Conservation (phyloP, 2,797 vertebrate genomes). For the Cyprinella venusta region DNA sequence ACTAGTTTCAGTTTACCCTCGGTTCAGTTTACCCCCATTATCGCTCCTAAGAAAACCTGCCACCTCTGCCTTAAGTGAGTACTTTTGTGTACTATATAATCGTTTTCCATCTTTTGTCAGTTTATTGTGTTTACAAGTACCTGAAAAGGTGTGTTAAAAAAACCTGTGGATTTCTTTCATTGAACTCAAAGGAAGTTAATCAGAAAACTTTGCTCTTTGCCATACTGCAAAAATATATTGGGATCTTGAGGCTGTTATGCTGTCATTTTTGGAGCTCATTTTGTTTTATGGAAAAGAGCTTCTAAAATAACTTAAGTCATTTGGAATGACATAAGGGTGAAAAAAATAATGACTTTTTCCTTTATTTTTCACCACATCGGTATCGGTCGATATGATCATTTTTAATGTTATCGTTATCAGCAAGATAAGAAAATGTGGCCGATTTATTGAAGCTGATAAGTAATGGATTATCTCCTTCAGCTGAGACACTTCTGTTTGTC, state of each 20-base stretch:
- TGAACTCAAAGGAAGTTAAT: neutral
- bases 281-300: neutral
- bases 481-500: no score
- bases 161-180: neutral
- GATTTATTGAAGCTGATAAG: no score
- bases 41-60: conserved; percentile 85
- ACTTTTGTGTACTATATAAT: no score
- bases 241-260: neutral
- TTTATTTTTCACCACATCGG: neutral
- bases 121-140: neutral
- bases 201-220: neutral
- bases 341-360: neutral
- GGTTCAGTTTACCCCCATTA: conserved; percentile 67
- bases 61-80: conserved; percentile 91
- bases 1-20: conserved; percentile 88
- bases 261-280: neutral
- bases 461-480: no score
- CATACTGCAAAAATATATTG: neutral
- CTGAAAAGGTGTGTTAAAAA: neutral
- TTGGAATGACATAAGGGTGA: neutral
- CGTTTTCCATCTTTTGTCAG: neutral
- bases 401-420: no score
- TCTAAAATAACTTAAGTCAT: neutral
- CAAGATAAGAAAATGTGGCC: no score
- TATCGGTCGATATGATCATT: no score